phyloP scores from a whole-genome alignment of 2,113 vertebrate species.

The Sprattus sprattus region DNA sequence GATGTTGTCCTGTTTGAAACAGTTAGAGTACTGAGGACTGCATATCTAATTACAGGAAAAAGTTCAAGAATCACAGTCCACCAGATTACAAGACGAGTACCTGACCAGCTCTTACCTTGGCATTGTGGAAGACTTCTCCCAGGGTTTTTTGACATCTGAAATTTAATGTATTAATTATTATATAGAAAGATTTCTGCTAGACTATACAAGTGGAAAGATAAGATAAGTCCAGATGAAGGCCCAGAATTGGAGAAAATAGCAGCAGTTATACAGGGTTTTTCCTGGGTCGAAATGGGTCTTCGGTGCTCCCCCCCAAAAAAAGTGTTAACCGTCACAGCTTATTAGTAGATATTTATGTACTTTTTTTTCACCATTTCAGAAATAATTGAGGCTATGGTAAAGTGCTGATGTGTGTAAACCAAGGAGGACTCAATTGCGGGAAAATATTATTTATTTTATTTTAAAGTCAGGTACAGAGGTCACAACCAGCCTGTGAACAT shows the following conservation, averaged over 20 bases:
- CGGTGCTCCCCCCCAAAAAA: no score
- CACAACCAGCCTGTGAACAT: no score
- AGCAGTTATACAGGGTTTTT: no score
- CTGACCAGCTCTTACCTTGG: constrained; percentile 57
- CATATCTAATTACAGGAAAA: background rate
- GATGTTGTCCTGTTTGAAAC: constrained; percentile 39
- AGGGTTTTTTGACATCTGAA: constrained; percentile 59
- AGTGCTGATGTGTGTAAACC: no score
- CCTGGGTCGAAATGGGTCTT: no score
- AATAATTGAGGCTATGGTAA: no score
- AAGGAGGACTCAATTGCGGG: no score
- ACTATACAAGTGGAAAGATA: background rate
- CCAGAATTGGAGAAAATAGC: background rate
- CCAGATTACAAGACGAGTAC: background rate
- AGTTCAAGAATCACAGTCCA: background rate
- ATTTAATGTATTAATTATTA: background rate
- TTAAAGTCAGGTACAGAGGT: no score
- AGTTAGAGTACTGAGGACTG: background rate
- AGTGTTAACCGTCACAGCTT: no score
- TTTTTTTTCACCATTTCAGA: no score
- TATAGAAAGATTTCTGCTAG: background rate
- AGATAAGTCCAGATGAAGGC: background rate
- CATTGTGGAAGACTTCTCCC: constrained; percentile 71
- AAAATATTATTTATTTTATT: no score
- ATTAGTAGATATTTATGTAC: no score